phyloP scores from a whole-genome alignment of 92 coral and sea anemone genomes.

The Zoanthus gigantus region DNA sequence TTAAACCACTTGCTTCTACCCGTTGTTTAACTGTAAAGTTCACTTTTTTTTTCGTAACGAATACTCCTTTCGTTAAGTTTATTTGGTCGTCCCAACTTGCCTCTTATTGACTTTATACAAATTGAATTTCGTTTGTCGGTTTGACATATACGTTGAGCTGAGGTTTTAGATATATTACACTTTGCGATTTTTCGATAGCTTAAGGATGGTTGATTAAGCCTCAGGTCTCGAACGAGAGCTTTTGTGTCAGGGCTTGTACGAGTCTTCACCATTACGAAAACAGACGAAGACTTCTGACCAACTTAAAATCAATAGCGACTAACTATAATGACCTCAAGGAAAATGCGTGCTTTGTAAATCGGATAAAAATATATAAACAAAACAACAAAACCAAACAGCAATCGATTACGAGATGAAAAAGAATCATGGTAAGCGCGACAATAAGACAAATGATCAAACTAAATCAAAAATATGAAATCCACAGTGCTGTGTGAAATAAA shows the following conservation, averaged over 20 bases:
- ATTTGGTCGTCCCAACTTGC: neutral
- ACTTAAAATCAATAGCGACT: neutral
- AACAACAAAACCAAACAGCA: neutral
- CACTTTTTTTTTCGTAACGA: no score
- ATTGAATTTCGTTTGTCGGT: neutral
- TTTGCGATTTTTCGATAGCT: neutral
- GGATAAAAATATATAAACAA: neutral
- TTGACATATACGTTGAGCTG: neutral
- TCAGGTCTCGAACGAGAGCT: neutral
- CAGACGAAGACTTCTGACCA: neutral
- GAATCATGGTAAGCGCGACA: neutral
- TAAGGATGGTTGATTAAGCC: neutral
- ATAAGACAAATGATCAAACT: neutral
- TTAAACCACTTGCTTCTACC: slow-evolving; percentile 34
- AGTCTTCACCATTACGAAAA: neutral
- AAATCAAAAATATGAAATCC: slow-evolving; percentile 29
- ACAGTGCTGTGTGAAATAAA: slow-evolving; percentile 7
- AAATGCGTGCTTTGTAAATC: neutral
- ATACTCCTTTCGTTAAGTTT: no score
- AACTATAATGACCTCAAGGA: neutral
- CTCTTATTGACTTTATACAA: neutral
- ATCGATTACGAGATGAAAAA: neutral
- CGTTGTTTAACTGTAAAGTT: slow-evolving; percentile 56
- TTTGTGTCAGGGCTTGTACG: neutral
- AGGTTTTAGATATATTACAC: neutral